These are phyloP conservation scores for Geotrypetes seraphini DNA, from an alignment of 2,797 vertebrate genomes.

Conservation along the genomic window DNA sequence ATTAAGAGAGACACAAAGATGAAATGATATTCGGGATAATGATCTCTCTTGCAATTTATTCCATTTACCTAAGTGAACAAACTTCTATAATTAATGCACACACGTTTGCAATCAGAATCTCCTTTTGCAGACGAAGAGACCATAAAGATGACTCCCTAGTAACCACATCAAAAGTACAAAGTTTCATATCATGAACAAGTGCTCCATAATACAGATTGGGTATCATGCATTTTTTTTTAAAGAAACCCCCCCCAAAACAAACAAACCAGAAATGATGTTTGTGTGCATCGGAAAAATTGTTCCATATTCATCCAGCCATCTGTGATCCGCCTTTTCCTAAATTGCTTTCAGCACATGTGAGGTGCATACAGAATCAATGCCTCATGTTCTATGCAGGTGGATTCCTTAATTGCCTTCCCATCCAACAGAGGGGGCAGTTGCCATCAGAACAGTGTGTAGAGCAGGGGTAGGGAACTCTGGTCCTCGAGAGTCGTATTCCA, in stretches of 20 bases:
- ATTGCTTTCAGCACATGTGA: no score
- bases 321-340: no score
- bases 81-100: constrained; percentile 48
- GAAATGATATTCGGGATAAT: constrained; percentile 41
- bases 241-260: no score
- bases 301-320: background rate
- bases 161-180: constrained; percentile 13
- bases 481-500: no score
- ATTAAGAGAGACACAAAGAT: constrained; percentile 44
- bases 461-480: no score
- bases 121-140: constrained; percentile 20
- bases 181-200: constrained; percentile 13
- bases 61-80: constrained; percentile 24
- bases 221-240: background rate
- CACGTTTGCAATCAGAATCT: constrained; percentile 37
- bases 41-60: constrained; percentile 47
- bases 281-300: constrained; percentile 26
- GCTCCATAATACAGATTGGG: constrained; percentile 16
- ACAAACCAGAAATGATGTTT: constrained; percentile 10
- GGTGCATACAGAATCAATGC: no score
- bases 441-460: no score
- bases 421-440: no score
- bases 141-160: constrained; percentile 29
- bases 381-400: no score
- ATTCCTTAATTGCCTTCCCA: no score